A percentile compares a stretch with the other conserved stretches of the same genome.
Evolutionary conservation across 2,888 invertebrate genomes (phyloP).

Genomic region (Zeuzera pyrina): DNA sequence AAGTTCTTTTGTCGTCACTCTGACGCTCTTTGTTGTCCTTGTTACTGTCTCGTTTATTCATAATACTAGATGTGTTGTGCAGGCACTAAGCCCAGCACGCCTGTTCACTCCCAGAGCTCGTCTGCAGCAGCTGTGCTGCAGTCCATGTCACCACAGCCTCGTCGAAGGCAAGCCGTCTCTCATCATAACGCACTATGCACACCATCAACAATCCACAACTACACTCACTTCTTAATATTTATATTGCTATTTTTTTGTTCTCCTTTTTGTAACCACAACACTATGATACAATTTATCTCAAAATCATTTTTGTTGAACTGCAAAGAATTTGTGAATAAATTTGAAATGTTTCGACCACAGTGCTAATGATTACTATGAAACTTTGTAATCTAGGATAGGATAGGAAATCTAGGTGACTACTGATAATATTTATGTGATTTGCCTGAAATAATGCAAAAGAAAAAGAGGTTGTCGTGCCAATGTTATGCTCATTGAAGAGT

Average conservation of each 20-base stretch:
- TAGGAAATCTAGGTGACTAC: conserved; percentile 12
- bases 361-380: conserved; percentile 3
- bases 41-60: conserved; percentile 68
- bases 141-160: conserved; percentile 66
- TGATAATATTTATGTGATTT: conserved; percentile 33
- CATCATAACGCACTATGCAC: too few relatives aligned
- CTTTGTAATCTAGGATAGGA: neutral
- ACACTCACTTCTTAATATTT: conserved; percentile 37
- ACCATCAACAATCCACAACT: conserved; percentile 55
- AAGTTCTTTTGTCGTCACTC: conserved; percentile 68
- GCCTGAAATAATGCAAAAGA: conserved; percentile 36
- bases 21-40: conserved; percentile 72
- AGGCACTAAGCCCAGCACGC: conserved; percentile 60
- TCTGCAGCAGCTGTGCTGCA: conserved; percentile 46
- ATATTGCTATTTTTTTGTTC: conserved; percentile 45
- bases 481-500: conserved; percentile 71
- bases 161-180: conserved; percentile 34
- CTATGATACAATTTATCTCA: conserved; percentile 64
- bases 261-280: conserved; percentile 48
- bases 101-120: conserved; percentile 63
- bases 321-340: too few relatives aligned
- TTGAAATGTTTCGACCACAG: conserved; percentile 58
- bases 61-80: conserved; percentile 61
- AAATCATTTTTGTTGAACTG: conserved; percentile 69
- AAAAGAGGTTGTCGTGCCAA: conserved; percentile 64